phyloP scores from a whole-genome alignment of 2,113 vertebrate species.

The Antennarius striatus region DNA sequence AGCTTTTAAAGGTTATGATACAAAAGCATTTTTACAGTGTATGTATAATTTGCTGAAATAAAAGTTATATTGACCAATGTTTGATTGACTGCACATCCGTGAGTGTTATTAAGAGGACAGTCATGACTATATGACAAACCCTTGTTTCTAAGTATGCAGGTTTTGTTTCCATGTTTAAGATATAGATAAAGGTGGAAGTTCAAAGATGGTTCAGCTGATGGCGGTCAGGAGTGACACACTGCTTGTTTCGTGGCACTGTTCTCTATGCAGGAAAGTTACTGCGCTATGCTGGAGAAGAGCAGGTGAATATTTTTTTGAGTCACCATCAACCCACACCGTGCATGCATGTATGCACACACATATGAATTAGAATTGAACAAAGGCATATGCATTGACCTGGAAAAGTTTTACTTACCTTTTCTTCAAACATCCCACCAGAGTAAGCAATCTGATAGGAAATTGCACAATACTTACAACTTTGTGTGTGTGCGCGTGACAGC shows the following conservation, averaged over 20 bases:
- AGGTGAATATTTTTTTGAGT: slow-evolving; percentile 72
- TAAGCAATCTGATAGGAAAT: slow-evolving; percentile 15
- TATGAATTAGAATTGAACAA: slow-evolving; percentile 9
- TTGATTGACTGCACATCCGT: background rate
- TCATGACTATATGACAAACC: background rate
- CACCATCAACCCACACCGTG: slow-evolving; percentile 27
- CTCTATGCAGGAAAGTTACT: slow-evolving; percentile 47
- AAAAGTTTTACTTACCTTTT: slow-evolving; percentile 19
- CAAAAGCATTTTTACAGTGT: slow-evolving; percentile 91
- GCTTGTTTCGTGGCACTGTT: slow-evolving; percentile 26
- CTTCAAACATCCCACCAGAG: background rate
- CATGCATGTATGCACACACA: slow-evolving; percentile 6
- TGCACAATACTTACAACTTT: slow-evolving; percentile 3
- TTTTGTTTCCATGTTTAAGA: slow-evolving; percentile 14
- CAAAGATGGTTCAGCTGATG: background rate
- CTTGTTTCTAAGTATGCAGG: slow-evolving; percentile 11
- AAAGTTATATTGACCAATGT: slow-evolving; percentile 90
- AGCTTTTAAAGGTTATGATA: slow-evolving; percentile 67
- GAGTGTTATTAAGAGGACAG: background rate
- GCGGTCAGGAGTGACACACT: slow-evolving; percentile 16
- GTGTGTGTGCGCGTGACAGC: slow-evolving; percentile 14
- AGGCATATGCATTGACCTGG: slow-evolving; percentile 39
- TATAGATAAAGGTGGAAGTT: slow-evolving; percentile 3
- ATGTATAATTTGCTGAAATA: slow-evolving; percentile 98
- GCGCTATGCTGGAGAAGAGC: slow-evolving; percentile 71